Evolutionary conservation across 2,113 vertebrate species (phyloP).

Genomic region (Phainopepla nitens): DNA sequence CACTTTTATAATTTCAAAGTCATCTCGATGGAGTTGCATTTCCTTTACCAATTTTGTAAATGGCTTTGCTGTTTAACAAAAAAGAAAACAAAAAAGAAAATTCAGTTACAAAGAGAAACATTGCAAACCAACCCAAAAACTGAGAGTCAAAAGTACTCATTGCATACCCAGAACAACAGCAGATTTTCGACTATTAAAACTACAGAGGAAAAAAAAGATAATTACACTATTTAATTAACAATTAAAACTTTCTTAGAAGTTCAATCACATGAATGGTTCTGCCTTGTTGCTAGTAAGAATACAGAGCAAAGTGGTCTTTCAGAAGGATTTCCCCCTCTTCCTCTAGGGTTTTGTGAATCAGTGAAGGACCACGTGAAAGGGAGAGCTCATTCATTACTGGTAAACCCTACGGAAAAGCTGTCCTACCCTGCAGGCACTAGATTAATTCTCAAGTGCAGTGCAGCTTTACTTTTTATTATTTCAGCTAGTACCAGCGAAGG

Average conservation of each 20-base stretch:
- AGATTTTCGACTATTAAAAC: not conserved
- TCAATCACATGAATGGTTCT: not conserved
- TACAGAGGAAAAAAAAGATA: not conserved
- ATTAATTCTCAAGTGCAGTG: not conserved
- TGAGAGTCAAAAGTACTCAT: not conserved
- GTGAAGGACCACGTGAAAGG: not conserved
- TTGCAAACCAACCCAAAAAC: not conserved
- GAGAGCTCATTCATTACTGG: not conserved
- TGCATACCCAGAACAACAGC: not conserved
- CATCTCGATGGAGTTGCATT: slow-evolving; percentile 81
- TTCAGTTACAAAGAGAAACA: not conserved
- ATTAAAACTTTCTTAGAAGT: not conserved
- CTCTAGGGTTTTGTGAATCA: not conserved
- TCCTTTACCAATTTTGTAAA: slow-evolving; percentile 82
- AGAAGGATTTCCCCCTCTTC: not conserved
- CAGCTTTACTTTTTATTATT: not conserved
- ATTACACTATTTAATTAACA: not conserved
- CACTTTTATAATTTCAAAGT: slow-evolving; percentile 85
- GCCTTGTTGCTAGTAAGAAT: not conserved
- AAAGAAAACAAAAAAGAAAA: not conserved
- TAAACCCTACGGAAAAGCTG: not conserved
- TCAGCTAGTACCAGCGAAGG: not conserved
- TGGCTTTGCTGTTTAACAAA: slow-evolving; percentile 70
- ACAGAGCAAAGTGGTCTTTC: not conserved
- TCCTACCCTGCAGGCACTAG: not conserved